Base-by-base conservation (phyloP, 2,797 vertebrate genomes). In the Oreortyx pictus region DNA sequence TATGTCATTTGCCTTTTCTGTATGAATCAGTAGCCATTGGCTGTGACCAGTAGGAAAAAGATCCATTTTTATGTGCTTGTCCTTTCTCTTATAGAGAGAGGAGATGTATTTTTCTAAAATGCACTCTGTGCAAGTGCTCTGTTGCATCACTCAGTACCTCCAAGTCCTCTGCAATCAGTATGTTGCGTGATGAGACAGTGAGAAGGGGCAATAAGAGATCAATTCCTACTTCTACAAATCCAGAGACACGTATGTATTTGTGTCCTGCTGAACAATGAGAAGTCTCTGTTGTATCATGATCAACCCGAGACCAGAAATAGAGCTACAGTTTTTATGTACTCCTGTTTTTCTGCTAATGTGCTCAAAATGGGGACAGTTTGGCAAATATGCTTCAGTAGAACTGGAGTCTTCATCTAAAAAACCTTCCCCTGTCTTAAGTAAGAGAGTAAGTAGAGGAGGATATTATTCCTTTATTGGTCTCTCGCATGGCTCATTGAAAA, bases 321-420 rank as follows among this genome's bases (percentile, higher is more conserved):
- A 41, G 39, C 57, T 56, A 31, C 7, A 44, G 64, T 86, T 92
- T 72, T 56, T 79, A 33, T 7, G 6, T 64, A 18, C 41, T 87
- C 37, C 66, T 71, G 8, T 37, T 92, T 89, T 90, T 77, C 52
- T 85, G 65, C 52, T 90, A 46, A 78, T 71, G 25, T 73, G 67
- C 64, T 94, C 72, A 82, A 57, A 94, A 61, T 29, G 39, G 49
- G n/a, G 15, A 78, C 92, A 91, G 46, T 86, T 71, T 92, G 74
- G 75, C 61, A 85, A 81, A 82, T 87, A 27, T 14, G 57, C 68
- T 93, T 94, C 75, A 92, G 83, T 84, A 85, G 90, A 91, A 72
- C 77, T 67, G 43, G 66, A 84, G 72, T 41, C 90, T 85, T 89
- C 75, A 22, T 39, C 81, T 76, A 64, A 92, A 88, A 61, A 87